phyloP scores from a whole-genome alignment of 35 echinoderm and acorn worm genomes.

The Antedon bifida region DNA sequence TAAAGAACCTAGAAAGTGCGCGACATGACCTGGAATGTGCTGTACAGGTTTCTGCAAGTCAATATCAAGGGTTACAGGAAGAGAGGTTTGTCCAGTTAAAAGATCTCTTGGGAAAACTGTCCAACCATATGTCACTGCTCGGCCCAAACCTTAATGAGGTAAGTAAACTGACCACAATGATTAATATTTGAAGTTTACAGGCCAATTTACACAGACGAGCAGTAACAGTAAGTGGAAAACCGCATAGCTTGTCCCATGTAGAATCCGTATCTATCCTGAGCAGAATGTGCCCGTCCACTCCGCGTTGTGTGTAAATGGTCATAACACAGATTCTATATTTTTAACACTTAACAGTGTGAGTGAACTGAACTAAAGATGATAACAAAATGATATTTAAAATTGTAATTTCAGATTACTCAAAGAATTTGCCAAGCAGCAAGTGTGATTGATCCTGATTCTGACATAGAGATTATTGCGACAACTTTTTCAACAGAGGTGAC shows the following conservation, averaged over 20 bases:
- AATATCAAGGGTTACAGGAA: background rate
- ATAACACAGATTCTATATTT: too few species aligned
- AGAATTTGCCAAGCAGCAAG: background rate
- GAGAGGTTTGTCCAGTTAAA: background rate
- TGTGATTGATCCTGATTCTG: background rate
- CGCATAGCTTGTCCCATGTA: too few species aligned
- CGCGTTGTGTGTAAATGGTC: too few species aligned
- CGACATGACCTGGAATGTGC: background rate
- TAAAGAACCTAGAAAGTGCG: background rate
- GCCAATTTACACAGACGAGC: too few species aligned
- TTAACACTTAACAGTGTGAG: too few species aligned
- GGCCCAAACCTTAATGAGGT: background rate
- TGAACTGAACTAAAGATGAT: too few species aligned
- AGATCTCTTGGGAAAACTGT: background rate
- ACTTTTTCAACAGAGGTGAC: background rate
- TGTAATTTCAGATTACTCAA: background rate
- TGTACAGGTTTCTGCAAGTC: background rate
- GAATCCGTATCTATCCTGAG: too few species aligned
- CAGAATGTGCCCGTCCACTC: too few species aligned
- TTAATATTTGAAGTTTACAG: too few species aligned
- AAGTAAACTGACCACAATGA: background rate
- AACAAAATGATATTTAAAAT: too few species aligned
- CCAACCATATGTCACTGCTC: background rate
- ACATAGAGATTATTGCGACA: background rate
- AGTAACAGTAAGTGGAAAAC: too few species aligned